Evolutionary conservation across 2,888 invertebrate genomes (phyloP), one percentile per base, ranked within the genome.

Genomic region (Drosophila meridiana): DNA sequence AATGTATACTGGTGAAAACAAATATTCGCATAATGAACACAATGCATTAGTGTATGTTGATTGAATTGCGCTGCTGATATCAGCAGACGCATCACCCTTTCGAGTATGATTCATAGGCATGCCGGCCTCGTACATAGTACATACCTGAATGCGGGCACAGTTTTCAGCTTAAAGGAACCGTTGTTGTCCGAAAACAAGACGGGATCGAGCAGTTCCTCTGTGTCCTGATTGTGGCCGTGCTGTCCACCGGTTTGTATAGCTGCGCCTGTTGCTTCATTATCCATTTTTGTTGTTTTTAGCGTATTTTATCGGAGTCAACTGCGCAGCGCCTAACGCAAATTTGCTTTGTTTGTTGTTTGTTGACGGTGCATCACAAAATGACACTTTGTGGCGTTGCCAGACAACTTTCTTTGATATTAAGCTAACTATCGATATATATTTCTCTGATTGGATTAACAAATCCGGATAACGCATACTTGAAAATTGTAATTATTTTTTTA

Each of bases 101-200:
- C 20, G 4, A 38, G 43, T 42, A 40, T 85, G 87, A 85, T 72
- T 85, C 87, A 87, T 76, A 61, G 61, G 60, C 32, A 8, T 40
- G 38, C 65, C 83, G 76, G 73, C 61, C 60, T 56, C 26, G 8
- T 34, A 56, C 34, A 36, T 34, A 52, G 34, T 38, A 40, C 76
- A 78, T 72, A 93, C 93, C 93, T 92, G 87, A 92, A 92, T 59
- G 85, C 89, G 55, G 91, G 91, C 68, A 92, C 84, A 1, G 93
- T 93, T 69, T 92, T 92, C 40, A 93, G 62, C 59, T 90, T 92
- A 73, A 90, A 93, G 34, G 74, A 63, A 40, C 85, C 83, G 60
- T 90, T 90, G 32, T 87, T 75, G 59, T 90, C 85, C 0, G 93
- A 85, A n/a, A 90, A 88, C 4, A 93, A 74, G 8, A 93, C 91